These are phyloP conservation scores for Peromyscus polionotus DNA, from an alignment of 2,113 vertebrate species.

Conservation along the genomic window DNA sequence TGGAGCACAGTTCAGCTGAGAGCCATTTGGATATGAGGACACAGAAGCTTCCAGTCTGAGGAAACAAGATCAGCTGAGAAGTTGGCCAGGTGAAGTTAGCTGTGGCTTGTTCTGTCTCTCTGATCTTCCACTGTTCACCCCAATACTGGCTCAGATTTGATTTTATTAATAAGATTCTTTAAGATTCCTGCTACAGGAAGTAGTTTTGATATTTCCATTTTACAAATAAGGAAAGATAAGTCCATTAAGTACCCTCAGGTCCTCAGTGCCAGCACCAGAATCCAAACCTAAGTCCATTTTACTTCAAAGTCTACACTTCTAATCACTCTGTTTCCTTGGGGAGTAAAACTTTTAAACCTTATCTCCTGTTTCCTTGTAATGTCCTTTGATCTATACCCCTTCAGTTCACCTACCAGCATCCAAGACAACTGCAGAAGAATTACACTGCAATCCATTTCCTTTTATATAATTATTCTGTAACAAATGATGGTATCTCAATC, in stretches of 20 bases:
- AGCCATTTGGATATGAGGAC: too few relatives aligned
- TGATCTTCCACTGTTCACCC: too few relatives aligned
- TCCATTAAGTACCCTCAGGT: neutral
- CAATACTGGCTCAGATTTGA: too few relatives aligned
- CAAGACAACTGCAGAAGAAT: constrained; percentile 29
- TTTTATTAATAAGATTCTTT: too few relatives aligned
- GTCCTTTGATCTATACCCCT: neutral
- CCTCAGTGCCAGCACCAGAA: neutral
- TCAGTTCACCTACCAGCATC: neutral
- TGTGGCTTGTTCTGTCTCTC: too few relatives aligned
- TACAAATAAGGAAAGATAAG: constrained; percentile 34
- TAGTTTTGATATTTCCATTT: constrained; percentile 25
- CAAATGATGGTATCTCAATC: constrained; percentile 57
- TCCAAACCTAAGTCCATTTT: constrained; percentile 24
- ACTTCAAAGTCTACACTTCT: neutral
- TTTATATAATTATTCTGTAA: constrained; percentile 46
- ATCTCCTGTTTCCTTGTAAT: neutral
- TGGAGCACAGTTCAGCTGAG: too few relatives aligned
- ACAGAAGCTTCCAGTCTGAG: too few relatives aligned
- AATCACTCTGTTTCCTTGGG: neutral
- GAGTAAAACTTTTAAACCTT: neutral
- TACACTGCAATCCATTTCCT: constrained; percentile 15
- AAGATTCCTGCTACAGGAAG: neutral
- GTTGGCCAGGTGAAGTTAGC: too few relatives aligned
- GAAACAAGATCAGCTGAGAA: too few relatives aligned